Evolutionary conservation across 2,113 vertebrate species (phyloP).

Genomic region (Pseudorhombus dupliciocellatus): DNA sequence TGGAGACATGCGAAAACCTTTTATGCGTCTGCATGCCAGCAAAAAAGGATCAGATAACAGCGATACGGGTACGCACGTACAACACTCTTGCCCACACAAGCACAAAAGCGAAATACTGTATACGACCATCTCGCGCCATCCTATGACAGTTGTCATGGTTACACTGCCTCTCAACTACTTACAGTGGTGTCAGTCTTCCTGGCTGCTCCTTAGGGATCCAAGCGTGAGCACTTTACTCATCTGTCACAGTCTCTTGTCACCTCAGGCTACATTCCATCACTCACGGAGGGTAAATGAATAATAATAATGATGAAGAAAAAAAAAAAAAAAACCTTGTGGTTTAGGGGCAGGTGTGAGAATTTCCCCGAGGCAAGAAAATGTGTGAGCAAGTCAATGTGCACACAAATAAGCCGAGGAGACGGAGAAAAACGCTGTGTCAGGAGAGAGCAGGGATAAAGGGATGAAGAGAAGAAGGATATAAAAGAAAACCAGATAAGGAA

Average conservation of each 20-base stretch:
- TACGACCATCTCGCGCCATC: conserved; percentile 33
- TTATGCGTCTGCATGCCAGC: not conserved
- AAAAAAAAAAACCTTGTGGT: not conserved
- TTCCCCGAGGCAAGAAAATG: not conserved
- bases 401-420: conserved; percentile 7
- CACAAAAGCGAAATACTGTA: conserved; percentile 29
- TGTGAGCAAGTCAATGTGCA: conserved; percentile 1
- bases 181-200: conserved; percentile 44
- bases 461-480: conserved; percentile 8
- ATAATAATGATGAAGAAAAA: conserved; percentile 16
- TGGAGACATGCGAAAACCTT: conserved; percentile 19
- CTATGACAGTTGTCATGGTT: conserved; percentile 76
- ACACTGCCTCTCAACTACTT: conserved; percentile 58
- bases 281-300: conserved; percentile 36
- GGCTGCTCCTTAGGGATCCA: conserved; percentile 49
- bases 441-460: not conserved
- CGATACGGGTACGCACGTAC: not conserved
- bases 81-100: conserved; percentile 8
- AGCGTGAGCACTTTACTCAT: conserved; percentile 45
- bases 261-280: conserved; percentile 44
- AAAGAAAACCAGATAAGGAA: conserved; percentile 3
- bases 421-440: not conserved
- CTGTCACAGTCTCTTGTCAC: conserved; percentile 27
- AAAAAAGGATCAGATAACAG: conserved; percentile 21
- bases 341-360: conserved; percentile 6